Evolutionary conservation across 2,113 vertebrate species (phyloP), one percentile per base, ranked within the genome.

Genomic region (Orientallactaga bullata): DNA sequence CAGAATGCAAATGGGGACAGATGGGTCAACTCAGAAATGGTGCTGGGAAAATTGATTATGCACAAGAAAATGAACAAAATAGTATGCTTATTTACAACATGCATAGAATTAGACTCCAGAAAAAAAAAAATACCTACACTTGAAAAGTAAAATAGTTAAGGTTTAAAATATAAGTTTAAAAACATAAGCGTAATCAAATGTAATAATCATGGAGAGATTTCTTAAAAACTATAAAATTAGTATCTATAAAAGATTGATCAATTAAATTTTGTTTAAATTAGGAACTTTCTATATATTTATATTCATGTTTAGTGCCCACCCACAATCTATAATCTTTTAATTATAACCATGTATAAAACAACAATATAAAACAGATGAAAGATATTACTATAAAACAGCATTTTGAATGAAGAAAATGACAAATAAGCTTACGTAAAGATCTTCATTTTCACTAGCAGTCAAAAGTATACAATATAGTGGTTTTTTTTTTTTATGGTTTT

Each of bases 201-300:
- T 86, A 74, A 20, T 60, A 68, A 60, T 80, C n/a, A 58, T 85
- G 68, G 47, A 15, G 79, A 13, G 15, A 58, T 84, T 87, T 87
- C 47, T 95, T 80, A 66, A 85, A 93, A 88, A 83, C 71, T 32
- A 28, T 20, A 80, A 92, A 91, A 39, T 17, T 3, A 20, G 6
- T 69, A 63, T 28, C 21, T 30, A 78, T 58, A 82, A 84, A 55
- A 77, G n/a, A 89, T 55, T 39, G 26, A 61, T 85, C 90, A 95
- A 91, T 76, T 80, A 20, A 65, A 77, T 63, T 66, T 88, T 71
- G 15, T 86, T 79, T 76, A 96, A 72, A 85, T 60, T 68, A 85
- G 77, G 63, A 78, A 66, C 35, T 71, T 84, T 17, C 74, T 61
- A 65, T 21, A 79, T 13, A 26, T 68, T 85, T 88, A 68, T 1